Percentiles rank a stretch among this genome's conserved stretches.
These are phyloP conservation scores for Epinephelus awoara DNA, from an alignment of 2,797 vertebrate species.

Conservation along the genomic window DNA sequence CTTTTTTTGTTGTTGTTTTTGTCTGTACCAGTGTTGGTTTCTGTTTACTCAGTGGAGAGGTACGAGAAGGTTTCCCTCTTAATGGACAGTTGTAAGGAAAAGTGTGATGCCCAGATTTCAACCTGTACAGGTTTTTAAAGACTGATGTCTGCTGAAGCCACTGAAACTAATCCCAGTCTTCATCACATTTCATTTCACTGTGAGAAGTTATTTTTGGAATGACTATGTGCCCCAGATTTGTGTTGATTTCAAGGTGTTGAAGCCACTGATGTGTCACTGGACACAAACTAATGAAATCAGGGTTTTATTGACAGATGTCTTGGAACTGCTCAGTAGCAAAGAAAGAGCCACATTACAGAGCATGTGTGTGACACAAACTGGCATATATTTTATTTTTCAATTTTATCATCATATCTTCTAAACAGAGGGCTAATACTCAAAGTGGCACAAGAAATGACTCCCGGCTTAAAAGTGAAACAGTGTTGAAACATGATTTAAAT, in stretches of 20 bases:
- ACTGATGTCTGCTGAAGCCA: neutral
- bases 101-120: neutral
- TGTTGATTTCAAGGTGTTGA: neutral
- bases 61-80: neutral
- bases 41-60: too few relatives aligned
- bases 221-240: neutral
- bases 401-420: neutral
- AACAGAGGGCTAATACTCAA: too few relatives aligned
- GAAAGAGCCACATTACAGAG: neutral
- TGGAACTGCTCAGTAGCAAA: neutral
- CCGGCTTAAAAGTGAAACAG: neutral
- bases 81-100: neutral
- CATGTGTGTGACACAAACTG: neutral
- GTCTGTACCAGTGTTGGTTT: too few relatives aligned
- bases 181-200: neutral
- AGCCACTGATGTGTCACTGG: neutral
- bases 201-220: neutral
- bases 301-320: neutral
- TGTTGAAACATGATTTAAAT: neutral
- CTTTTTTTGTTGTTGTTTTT: neutral
- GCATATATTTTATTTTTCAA: neutral
- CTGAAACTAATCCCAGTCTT: conserved; percentile 1
- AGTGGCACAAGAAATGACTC: neutral
- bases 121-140: neutral
- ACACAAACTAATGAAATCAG: neutral